Percentiles rank a stretch among this genome's conserved stretches.
phyloP scores from a whole-genome alignment of 2,113 vertebrate species.

The Cromileptes altivelis region DNA sequence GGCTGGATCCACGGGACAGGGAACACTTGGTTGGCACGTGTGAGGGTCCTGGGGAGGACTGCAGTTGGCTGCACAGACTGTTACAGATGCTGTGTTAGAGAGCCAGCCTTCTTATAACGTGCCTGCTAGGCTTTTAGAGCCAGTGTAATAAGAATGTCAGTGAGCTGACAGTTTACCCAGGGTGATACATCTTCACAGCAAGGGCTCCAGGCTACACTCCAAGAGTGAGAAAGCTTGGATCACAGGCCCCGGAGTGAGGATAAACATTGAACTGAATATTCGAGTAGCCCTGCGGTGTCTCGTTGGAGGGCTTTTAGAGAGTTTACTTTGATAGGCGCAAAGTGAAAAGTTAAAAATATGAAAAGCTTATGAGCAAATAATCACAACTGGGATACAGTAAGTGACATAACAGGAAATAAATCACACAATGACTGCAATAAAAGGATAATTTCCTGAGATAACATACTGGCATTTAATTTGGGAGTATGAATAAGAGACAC shows the following conservation, averaged over 20 bases:
- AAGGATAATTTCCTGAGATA: neutral
- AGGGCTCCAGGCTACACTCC: constrained; percentile 55
- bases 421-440: neutral
- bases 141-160: constrained; percentile 65
- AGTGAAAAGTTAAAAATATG: constrained; percentile 25
- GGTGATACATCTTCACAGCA: constrained; percentile 62
- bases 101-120: constrained; percentile 46
- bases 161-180: constrained; percentile 60
- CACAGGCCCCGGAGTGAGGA: constrained; percentile 30
- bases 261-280: constrained; percentile 56
- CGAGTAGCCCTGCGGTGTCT: constrained; percentile 15
- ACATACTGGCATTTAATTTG: constrained; percentile 24
- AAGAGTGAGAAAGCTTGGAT: constrained; percentile 48
- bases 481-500: constrained; percentile 38
- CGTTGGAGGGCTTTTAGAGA: constrained; percentile 15
- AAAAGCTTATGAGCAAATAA: constrained; percentile 10
- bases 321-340: constrained; percentile 28
- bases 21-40: constrained; percentile 49
- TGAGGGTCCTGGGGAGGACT: constrained; percentile 41
- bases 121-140: constrained; percentile 64
- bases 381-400: neutral
- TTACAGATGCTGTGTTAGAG: constrained; percentile 47
- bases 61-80: constrained; percentile 34
- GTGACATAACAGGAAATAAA: neutral
- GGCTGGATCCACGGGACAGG: constrained; percentile 50